These are phyloP conservation scores for Rhadina sibilatrix DNA, from an alignment of 2,113 vertebrate genomes.

Conservation along the genomic window DNA sequence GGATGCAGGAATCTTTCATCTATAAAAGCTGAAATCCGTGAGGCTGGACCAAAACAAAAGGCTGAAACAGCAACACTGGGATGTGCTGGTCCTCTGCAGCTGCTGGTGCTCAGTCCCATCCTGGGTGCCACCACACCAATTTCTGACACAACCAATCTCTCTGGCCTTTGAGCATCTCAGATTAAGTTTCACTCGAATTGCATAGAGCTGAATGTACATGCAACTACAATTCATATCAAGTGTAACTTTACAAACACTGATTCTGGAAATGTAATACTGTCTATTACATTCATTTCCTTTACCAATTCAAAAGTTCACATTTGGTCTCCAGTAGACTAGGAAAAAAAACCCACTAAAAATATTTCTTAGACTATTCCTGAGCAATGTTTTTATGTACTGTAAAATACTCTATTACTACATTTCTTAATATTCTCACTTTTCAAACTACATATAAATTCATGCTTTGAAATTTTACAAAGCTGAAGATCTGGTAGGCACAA, in stretches of 20 bases:
- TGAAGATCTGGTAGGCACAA: conserved; percentile 32
- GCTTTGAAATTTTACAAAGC: conserved; percentile 46
- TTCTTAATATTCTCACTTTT: conserved; percentile 4
- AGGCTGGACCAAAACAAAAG: not conserved
- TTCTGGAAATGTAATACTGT: not conserved
- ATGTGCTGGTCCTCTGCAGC: not conserved
- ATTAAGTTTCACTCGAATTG: not conserved
- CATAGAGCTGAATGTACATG: conserved; percentile 41
- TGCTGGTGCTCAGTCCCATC: conserved; percentile 32
- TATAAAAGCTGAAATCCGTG: not conserved
- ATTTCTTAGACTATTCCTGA: conserved; percentile 55
- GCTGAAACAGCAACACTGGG: not conserved
- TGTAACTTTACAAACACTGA: conserved; percentile 4
- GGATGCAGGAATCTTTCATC: not conserved
- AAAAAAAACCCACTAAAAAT: not conserved
- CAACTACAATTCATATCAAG: not conserved
- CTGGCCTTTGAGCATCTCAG: not conserved
- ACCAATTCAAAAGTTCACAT: conserved; percentile 5
- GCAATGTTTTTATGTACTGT: conserved; percentile 33
- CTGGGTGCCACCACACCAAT: not conserved
- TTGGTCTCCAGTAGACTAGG: conserved; percentile 15
- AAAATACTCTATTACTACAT: conserved; percentile 36
- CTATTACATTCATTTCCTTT: not conserved
- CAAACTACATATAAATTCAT: conserved; percentile 49
- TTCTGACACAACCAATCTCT: not conserved